phyloP scores from a whole-genome alignment of 2,888 invertebrate species.

The Saturnia pavonia region DNA sequence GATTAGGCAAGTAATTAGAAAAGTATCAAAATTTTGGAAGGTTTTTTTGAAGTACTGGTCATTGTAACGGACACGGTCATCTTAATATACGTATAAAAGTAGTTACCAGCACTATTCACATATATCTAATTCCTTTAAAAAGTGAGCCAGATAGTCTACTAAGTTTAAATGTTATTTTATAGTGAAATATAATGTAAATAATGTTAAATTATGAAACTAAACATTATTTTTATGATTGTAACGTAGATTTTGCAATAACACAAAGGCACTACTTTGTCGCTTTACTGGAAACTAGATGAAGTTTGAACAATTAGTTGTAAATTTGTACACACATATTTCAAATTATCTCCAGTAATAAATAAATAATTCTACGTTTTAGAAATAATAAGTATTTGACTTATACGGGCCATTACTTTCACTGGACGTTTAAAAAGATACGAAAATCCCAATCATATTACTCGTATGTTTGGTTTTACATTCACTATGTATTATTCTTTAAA shows the following conservation, averaged over 20 bases:
- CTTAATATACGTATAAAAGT: too few species aligned
- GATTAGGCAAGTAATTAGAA: too few species aligned
- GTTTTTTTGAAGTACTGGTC: too few species aligned
- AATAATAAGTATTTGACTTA: neutral
- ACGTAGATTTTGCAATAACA: neutral
- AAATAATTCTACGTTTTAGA: neutral
- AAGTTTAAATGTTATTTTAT: neutral
- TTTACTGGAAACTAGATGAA: neutral
- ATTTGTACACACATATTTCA: neutral
- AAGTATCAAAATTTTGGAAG: too few species aligned
- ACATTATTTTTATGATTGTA: too few species aligned
- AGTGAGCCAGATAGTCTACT: neutral
- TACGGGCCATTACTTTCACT: neutral
- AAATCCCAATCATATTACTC: neutral
- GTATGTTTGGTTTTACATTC: neutral
- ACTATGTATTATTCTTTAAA: too few species aligned
- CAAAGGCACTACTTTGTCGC: neutral
- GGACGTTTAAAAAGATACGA: neutral
- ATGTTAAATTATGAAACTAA: too few species aligned
- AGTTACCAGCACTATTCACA: neutral
- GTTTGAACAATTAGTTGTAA: neutral
- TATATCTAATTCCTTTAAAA: neutral
- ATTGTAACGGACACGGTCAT: too few species aligned
- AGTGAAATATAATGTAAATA: neutral
- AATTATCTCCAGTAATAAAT: neutral